Evolutionary conservation across 2,113 vertebrate genomes (phyloP), one percentile per base, ranked within the genome.

Genomic region (Pygoscelis antarcticus): DNA sequence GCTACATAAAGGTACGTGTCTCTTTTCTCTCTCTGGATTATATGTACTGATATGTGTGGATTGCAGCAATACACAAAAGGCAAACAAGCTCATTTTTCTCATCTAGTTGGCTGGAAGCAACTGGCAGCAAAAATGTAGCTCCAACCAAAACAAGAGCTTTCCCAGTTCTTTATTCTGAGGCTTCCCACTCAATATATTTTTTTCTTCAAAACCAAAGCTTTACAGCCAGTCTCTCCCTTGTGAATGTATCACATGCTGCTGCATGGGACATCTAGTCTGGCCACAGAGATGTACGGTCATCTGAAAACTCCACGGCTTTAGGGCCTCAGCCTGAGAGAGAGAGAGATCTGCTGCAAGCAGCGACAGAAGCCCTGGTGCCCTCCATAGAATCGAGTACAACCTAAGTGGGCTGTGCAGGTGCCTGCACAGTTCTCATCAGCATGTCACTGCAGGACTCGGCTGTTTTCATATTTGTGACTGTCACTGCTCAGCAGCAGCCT

Each of bases 201-300:
- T 42, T 77, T 26, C 21, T 81, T 78, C 23, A 42, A 42, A 58
- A 30, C 19, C 16, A 4, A 55, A 81, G 49, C 7, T 79, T 79
- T 95, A 42, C 11, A 46, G 30, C 18, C 57, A 79, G 21, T 32
- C 13, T 81, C 27, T 87, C 25, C 61, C 61, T 27, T 69, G 52
- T 18, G 55, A 19, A 22, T 21, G 32, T 46, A 30, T 42, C 21
- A 29, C 75, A 16, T 42, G 22, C 18, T 54, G 32, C 57, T 75
- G 66, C 22, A 47, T 13, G 81, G 36, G 49, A 38, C 52, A 58
- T 27, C 38, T 70, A 72, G 18, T 49, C n/a, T 29, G 36, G 42
- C 46, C 19, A 32, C 0, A 1, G 55, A 27, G 13, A 27, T 36
- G 47, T 88, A 58, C 0, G 0, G 52, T 47, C 52, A 65, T 46